Base-by-base conservation (phyloP, 2,888 invertebrate genomes). In the Dolomedes plantarius region DNA sequence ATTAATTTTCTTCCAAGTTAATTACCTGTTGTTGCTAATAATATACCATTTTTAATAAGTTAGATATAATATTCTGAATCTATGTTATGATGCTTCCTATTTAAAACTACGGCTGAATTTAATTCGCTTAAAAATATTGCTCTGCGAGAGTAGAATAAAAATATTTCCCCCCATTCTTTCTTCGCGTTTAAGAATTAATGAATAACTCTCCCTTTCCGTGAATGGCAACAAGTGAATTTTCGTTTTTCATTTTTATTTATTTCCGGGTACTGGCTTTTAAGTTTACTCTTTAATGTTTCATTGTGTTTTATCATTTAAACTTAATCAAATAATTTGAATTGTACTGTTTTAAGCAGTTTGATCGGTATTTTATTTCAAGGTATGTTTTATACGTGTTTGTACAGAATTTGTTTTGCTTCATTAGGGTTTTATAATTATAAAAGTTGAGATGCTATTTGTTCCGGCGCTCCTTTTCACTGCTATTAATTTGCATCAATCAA, bases 111-210 rank as follows among this genome's bases (percentile, higher is more conserved):
- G 5, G 19, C 56, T 23, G 23, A 56, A 56, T 56, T 56, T 56
- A 56, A 56, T 56, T 56, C 56, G 56, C 56, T 56, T 56, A 56
- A 56, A 56, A 56, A 56, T 56, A 56, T 56, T 56, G 56, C 56
- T 23, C 23, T 56, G 11, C 56, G 56, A 56, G 56, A 56, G 56
- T 16, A 23, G 56, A 56, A 56, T 23, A 56, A 56, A 56, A 56
- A 56, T 56, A 56, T 56, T 56, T 36, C 46, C 56, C 56, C 56
- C 56, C 23, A 23, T 56, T 56, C 56, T 56, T 56, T 56, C 56
- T 56, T 23, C 56, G 56, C 56, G 56, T 56, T 56, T 56, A 56
- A 56, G 56, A 56, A 56, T 56, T 56, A 56, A 56, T 56, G 56
- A 56, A 56, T 56, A 56, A 56, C 56, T 56, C 16, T 46, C 46